phyloP scores from a whole-genome alignment of 2,113 vertebrate genomes.

The Vulpes lagopus region DNA sequence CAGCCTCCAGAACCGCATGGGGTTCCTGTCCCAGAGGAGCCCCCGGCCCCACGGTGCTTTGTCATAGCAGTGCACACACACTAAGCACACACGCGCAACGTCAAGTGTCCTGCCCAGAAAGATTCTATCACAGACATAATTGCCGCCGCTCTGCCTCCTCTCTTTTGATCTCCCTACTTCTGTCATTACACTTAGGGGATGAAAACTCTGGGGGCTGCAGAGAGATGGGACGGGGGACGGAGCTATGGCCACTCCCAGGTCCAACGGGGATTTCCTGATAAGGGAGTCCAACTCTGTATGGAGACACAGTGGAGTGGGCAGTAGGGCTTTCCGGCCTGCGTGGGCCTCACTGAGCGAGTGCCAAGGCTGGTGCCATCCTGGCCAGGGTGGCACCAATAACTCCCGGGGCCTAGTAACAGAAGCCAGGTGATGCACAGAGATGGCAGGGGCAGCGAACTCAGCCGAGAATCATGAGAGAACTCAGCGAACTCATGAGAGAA shows the following conservation, averaged over 20 bases:
- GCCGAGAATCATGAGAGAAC: no score
- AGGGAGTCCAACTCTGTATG: background rate
- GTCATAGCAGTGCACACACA: background rate
- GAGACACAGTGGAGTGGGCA: fast-evolving
- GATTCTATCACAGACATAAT: background rate
- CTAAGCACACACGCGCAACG: background rate
- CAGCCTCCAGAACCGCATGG: background rate
- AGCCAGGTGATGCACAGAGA: background rate
- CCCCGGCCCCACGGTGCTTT: background rate
- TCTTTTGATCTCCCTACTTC: background rate
- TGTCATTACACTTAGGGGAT: background rate
- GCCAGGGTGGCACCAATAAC: fast-evolving
- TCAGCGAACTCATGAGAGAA: no score
- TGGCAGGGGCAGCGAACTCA: fast-evolving
- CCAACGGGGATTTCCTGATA: background rate
- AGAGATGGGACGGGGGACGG: no score
- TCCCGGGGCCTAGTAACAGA: fast-evolving
- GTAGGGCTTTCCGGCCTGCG: background rate
- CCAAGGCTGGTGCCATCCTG: background rate
- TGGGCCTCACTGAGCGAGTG: background rate
- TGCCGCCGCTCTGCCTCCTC: background rate
- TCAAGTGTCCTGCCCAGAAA: background rate
- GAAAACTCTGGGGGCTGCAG: no score
- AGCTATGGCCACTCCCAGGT: background rate
- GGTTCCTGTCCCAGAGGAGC: background rate